Evolutionary conservation across 2,797 vertebrate species (phyloP).

Genomic region (Tapera naevia): DNA sequence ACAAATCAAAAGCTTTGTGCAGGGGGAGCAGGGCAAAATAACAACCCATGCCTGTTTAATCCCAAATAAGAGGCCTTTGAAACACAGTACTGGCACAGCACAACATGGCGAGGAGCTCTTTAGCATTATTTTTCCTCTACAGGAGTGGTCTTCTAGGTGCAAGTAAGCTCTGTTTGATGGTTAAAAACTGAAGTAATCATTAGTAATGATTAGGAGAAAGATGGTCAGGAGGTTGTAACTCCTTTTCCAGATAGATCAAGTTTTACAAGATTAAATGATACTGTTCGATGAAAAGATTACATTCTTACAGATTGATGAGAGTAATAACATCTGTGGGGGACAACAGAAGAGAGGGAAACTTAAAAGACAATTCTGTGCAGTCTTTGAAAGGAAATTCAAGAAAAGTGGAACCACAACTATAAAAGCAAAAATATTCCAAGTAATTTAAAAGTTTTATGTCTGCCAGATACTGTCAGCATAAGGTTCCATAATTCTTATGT

Average conservation of each 20-base stretch:
- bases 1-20: not conserved
- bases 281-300: not conserved
- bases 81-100: not conserved
- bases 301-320: not conserved
- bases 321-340: not conserved
- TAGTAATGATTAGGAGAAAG: not conserved
- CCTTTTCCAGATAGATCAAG: not conserved
- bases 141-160: not conserved
- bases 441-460: not conserved
- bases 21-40: not conserved
- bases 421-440: not conserved
- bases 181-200: not conserved
- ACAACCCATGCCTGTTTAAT: not conserved
- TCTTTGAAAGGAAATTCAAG: slow-evolving; percentile 5
- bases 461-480: slow-evolving; percentile 7
- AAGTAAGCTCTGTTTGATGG: not conserved
- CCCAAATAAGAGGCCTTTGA: not conserved
- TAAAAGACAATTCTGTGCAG: not conserved
- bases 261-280: not conserved
- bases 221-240: not conserved
- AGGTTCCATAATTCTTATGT: not conserved
- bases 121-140: not conserved
- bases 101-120: not conserved
- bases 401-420: not conserved
- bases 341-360: not conserved